phyloP scores from a whole-genome alignment of 1,140 invertebrate species.

The Drosophila elegans region DNA sequence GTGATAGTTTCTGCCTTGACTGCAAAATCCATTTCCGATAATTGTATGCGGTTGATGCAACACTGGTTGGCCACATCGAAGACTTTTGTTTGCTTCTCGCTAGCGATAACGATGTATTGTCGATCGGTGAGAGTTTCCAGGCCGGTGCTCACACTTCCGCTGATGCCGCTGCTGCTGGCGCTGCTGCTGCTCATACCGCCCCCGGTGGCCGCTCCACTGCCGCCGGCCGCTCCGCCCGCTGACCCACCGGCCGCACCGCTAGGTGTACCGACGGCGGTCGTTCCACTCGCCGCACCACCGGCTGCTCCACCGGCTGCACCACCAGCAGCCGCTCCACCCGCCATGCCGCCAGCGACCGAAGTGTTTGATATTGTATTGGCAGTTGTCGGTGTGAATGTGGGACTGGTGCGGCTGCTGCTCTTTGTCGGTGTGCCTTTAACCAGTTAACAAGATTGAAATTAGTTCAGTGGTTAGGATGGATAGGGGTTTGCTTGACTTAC shows the following conservation, averaged over 20 bases:
- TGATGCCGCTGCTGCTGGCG: constrained; percentile 80
- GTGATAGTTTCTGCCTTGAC: constrained; percentile 97
- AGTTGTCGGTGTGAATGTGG: constrained; percentile 84
- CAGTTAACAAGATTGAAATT: neutral
- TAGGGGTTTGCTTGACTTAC: constrained; percentile 82
- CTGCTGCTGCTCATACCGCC: constrained; percentile 63
- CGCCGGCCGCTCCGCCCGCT: constrained; percentile 45
- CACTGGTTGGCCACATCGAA: constrained; percentile 97
- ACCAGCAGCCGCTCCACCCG: constrained; percentile 81
- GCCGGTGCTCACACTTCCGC: constrained; percentile 85
- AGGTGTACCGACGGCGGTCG: constrained; percentile 30
- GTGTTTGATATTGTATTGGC: constrained; percentile 84
- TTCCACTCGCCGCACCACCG: constrained; percentile 28
- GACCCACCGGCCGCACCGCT: constrained; percentile 36
- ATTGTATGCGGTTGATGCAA: constrained; percentile 93
- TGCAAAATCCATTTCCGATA: constrained; percentile 95
- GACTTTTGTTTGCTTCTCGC: constrained; percentile 97
- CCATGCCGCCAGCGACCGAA: constrained; percentile 63
- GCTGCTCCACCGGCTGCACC: constrained; percentile 20
- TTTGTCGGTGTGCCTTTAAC: constrained; percentile 74
- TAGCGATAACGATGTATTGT: constrained; percentile 96
- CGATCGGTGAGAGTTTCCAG: constrained; percentile 89
- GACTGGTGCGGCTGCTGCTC: constrained; percentile 82
- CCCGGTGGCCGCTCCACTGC: constrained; percentile 66
- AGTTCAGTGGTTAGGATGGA: constrained; percentile 36